Conservation (phyloP, 2,113 vertebrate species). For the Tretioscincus oriximinensis region DNA sequence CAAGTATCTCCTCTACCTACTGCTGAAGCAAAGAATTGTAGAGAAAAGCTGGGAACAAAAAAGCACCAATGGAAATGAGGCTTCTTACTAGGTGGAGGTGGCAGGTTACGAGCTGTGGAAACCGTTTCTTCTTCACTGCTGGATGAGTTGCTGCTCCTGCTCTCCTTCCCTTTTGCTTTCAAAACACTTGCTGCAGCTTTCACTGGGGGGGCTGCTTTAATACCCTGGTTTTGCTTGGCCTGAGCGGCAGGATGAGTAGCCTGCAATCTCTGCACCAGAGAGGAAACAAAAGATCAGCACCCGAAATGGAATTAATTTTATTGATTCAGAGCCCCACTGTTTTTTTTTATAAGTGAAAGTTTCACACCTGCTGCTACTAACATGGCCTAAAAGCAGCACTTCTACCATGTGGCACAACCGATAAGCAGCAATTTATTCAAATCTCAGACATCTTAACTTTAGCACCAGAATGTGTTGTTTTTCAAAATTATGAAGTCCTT, state of each 20-base stretch:
- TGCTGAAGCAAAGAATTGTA: not conserved
- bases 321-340: not conserved
- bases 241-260: conserved; percentile 54
- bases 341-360: not conserved
- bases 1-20: not conserved
- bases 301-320: conserved; percentile 18
- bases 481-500: too few relatives aligned
- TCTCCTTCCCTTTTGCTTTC: conserved; percentile 65
- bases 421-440: not conserved
- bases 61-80: not conserved
- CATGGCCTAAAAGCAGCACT: not conserved
- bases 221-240: conserved; percentile 58
- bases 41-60: not conserved
- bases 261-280: conserved; percentile 52
- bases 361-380: not conserved
- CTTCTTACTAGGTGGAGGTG: conserved; percentile 40
- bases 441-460: not conserved
- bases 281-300: not conserved
- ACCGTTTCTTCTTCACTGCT: conserved; percentile 66
- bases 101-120: conserved; percentile 29
- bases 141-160: conserved; percentile 60
- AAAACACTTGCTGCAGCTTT: conserved; percentile 48
- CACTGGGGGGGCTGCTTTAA: conserved; percentile 45
- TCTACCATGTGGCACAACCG: not conserved
- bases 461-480: not conserved